phyloP scores from a whole-genome alignment of 2,113 vertebrate species.

The Nothobranchius furzeri region DNA sequence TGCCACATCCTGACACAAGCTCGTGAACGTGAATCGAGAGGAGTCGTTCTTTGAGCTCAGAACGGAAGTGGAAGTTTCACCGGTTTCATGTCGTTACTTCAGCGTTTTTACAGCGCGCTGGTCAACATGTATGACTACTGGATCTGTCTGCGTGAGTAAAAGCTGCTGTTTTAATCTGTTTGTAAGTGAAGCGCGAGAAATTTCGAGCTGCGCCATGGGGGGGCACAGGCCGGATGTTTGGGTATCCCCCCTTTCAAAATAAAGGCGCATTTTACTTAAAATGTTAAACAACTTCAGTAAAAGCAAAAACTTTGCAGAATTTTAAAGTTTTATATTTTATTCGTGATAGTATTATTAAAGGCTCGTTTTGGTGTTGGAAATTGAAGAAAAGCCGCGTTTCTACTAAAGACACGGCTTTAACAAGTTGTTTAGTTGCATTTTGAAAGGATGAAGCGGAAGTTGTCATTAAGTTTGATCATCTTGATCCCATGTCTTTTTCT shows the following conservation, averaged over 20 bases:
- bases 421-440: conserved; percentile 13
- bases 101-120: conserved; percentile 55
- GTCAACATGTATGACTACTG: conserved; percentile 70
- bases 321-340: neutral
- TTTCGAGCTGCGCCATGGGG: neutral
- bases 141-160: conserved; percentile 75
- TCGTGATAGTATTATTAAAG: neutral
- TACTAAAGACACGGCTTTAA: neutral
- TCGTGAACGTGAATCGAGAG: conserved; percentile 46
- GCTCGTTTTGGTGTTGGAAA: neutral
- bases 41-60: conserved; percentile 5
- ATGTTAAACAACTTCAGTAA: neutral
- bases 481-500: conserved; percentile 56
- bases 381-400: neutral
- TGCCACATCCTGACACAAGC: conserved; percentile 64
- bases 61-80: neutral
- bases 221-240: conserved; percentile 8
- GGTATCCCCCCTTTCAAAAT: conserved; percentile 21
- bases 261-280: neutral
- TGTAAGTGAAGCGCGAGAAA: neutral
- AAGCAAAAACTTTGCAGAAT: too few relatives aligned
- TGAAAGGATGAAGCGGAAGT: conserved; percentile 21
- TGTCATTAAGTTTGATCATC: fast-evolving
- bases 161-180: conserved; percentile 29
- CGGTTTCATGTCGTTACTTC: conserved; percentile 48